Evolutionary conservation across 1,140 invertebrate species (phyloP), one percentile per base, ranked within the genome.

Genomic region (Whitmania pigra): DNA sequence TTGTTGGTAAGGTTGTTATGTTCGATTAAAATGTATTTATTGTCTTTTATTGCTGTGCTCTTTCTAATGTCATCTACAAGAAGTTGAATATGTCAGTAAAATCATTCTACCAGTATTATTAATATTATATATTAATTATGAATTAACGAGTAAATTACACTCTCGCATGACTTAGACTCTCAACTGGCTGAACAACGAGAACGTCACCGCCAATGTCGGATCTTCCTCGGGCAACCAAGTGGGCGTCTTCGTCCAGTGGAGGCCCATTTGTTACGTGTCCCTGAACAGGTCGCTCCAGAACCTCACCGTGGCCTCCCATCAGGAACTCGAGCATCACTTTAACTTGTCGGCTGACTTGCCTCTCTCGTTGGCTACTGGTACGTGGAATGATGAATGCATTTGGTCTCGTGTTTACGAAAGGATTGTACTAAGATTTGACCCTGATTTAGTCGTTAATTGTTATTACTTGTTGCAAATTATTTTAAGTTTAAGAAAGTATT

Each of bases 141-240:
- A 49, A 49, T 49, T 49, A 3, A 36, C 31, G 31, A 49, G 13
- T 49, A 49, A 49, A 49, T 49, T 49, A 1, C 15, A 49, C 15
- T 17, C 43, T 13, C 13, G 31, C 31, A 36, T 36, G 2, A 3
- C 31, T 25, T 31, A 63, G 57, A 63, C 57, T 11, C 22, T 63
- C 22, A 63, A 63, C 57, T 63, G 57, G 57, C 18, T 63, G 57
- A 63, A 31, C 29, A 31, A n/a, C 57, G 57, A 63, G 29, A 63
- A 25, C 29, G 11, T 1, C 9, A 63, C 22, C 57, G 2, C 22
- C 3, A 63, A 17, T 11, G 11, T 49, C 43, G 43, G 43, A 15
- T 49, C 43, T 49, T 49, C 57, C 22, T 63, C 57, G 2, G 6
- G 31, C 57, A 9, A 25, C 22, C 22, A 63, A 15, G 22, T 25